Evolutionary conservation across 2,797 vertebrate genomes (phyloP).

Genomic region (Acrossocheilus wenchowensis): DNA sequence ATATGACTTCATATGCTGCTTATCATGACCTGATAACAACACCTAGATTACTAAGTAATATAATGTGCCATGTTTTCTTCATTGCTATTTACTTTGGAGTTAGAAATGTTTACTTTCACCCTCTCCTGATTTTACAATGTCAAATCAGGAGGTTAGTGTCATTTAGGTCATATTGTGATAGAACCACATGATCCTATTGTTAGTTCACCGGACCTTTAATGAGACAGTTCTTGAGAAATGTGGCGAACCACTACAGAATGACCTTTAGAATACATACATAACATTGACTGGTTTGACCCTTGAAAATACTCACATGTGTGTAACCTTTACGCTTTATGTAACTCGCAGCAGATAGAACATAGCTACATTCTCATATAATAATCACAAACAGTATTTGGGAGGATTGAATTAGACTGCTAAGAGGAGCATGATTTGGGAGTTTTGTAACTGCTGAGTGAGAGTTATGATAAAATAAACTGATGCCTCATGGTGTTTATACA

Average conservation of each 20-base stretch:
- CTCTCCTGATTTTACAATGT: background rate
- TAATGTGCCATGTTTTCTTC: background rate
- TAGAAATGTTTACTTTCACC: constrained; percentile 25
- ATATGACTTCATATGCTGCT: background rate
- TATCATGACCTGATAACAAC: constrained; percentile 26
- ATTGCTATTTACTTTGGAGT: background rate
- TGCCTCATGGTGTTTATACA: background rate
- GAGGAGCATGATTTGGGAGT: background rate
- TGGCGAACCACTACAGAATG: background rate
- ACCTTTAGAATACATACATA: constrained; percentile 27
- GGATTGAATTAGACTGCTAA: background rate
- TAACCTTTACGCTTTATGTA: constrained; percentile 36
- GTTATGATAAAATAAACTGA: background rate
- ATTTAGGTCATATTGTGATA: constrained; percentile 7
- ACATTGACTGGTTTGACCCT: constrained; percentile 3
- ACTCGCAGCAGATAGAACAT: background rate
- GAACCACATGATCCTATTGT: constrained; percentile 9
- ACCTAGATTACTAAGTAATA: constrained; percentile 1
- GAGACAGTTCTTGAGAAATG: background rate
- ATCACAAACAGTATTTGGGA: constrained; percentile 12
- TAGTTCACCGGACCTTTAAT: background rate
- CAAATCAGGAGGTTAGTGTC: background rate
- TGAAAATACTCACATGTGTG: background rate
- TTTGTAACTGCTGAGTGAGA: background rate
- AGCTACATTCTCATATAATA: background rate